Conservation (phyloP, 2,113 vertebrate genomes). For the Numenius arquata region DNA sequence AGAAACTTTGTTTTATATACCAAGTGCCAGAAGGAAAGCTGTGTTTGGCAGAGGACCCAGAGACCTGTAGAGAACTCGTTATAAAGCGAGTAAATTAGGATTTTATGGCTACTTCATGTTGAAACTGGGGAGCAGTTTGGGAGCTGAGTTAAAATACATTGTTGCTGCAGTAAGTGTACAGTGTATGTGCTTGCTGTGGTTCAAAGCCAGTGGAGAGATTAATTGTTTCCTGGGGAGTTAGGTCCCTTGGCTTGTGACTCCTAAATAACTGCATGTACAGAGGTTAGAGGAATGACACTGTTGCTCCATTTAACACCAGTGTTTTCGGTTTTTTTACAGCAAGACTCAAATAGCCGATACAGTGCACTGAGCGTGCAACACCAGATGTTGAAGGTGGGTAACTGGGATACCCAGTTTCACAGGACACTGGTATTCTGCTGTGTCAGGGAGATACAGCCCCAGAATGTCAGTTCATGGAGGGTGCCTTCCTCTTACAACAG, state of each 20-base stretch:
- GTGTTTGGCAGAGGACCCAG: neutral
- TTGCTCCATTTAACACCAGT: neutral
- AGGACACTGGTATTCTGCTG: rapidly evolving
- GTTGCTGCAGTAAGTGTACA: neutral
- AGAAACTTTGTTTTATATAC: neutral
- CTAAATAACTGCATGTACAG: neutral
- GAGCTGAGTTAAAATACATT: neutral
- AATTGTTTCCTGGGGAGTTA: neutral
- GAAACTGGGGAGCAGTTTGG: neutral
- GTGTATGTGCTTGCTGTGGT: neutral
- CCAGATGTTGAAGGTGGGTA: slow-evolving; percentile 94
- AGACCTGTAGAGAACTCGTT: neutral
- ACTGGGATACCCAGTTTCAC: too few relatives aligned
- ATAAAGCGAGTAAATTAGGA: neutral
- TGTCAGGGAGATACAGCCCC: neutral
- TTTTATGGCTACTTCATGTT: neutral
- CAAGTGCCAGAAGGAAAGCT: neutral
- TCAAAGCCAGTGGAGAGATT: neutral
- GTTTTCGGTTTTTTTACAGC: slow-evolving; percentile 81
- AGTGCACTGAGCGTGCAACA: slow-evolving; percentile 91
- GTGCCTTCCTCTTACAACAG: neutral
- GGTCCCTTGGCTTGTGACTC: neutral
- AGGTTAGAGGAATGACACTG: neutral
- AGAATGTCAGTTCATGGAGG: neutral
- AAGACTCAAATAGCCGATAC: slow-evolving; percentile 87